Base-by-base conservation (phyloP, 2,888 invertebrate genomes). In the Xestia c-nigrum region DNA sequence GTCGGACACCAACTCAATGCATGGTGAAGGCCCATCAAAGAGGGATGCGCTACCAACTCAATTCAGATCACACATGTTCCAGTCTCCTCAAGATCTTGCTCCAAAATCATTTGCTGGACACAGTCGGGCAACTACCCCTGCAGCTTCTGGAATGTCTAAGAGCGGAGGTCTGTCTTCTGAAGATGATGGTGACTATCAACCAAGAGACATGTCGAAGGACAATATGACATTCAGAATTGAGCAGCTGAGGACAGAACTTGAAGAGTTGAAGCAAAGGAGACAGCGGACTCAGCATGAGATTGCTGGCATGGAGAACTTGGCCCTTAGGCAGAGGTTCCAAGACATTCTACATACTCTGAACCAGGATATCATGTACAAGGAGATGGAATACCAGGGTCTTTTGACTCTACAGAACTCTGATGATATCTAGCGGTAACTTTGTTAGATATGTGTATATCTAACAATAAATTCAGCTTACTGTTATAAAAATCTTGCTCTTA, bases 261-360 rank as follows among this genome's bases (percentile, higher is more conserved):
- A 97, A 24, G 98, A 98, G 84, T 94, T 99, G 24, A 98, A 98
- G 89, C 97, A 97, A 59, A 97, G 98, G 70, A 97, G 98, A 80
- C 97, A 98, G 74, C 98, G 98, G 88, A 99, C 98, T 84, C 98
- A 99, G 89, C 97, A 97, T 85, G 98, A 99, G 94, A 98, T 99
- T 81, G 97, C 98, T 40, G 98, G 98, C 66, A 98, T 99, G 92
- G 99, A 99, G 91, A 99, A 99, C 93, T 96, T 98, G 82, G 98
- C 98, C 19, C 94, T 99, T 21, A 96, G 98, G 68, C 98, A 99
- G 93, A 97, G 99, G 73, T 98, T 99, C 93, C 98, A 98, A 91
- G 98, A 98, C 85, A 98, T 98, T 72, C 95, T 99, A 46, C 98
- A 99, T 85, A 98, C 98, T 88, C 94, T 99, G 19, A 97, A 98